Conservation (phyloP, 1,140 invertebrate species). For the Plodia interpunctella region DNA sequence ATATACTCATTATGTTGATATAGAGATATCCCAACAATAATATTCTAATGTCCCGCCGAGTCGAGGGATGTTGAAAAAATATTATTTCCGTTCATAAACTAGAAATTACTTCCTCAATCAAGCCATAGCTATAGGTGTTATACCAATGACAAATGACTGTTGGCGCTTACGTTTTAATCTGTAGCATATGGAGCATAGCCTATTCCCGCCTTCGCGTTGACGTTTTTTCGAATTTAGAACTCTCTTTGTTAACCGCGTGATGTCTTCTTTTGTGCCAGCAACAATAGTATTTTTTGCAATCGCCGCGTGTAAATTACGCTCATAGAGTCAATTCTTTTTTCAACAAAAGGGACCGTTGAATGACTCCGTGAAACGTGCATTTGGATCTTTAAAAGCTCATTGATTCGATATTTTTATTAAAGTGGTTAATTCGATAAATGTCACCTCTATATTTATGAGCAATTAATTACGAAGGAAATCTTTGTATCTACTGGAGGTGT, state of each 20-base stretch:
- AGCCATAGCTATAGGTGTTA: conserved; percentile 31
- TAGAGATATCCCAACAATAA: conserved; percentile 45
- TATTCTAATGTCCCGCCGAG: conserved; percentile 49
- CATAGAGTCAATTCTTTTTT: conserved; percentile 40
- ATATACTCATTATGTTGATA: conserved; percentile 40
- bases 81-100: conserved; percentile 66
- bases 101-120: conserved; percentile 76
- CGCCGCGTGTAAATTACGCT: conserved; percentile 59
- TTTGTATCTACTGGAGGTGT: too few species aligned
- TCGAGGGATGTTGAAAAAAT: conserved; percentile 60
- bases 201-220: conserved; percentile 53
- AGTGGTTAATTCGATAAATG: conserved; percentile 44
- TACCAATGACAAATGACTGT: conserved; percentile 66
- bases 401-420: conserved; percentile 54
- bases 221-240: conserved; percentile 57
- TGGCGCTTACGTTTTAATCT: conserved; percentile 63
- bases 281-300: conserved; percentile 67
- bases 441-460: neutral
- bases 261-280: conserved; percentile 70
- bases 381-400: conserved; percentile 54
- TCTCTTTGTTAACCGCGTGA: conserved; percentile 55
- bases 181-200: conserved; percentile 68
- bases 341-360: conserved; percentile 44
- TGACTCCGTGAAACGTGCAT: conserved; percentile 49
- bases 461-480: too few species aligned